Base-by-base conservation (phyloP, 2,113 vertebrate genomes). In the Microcebus tavaratra region DNA sequence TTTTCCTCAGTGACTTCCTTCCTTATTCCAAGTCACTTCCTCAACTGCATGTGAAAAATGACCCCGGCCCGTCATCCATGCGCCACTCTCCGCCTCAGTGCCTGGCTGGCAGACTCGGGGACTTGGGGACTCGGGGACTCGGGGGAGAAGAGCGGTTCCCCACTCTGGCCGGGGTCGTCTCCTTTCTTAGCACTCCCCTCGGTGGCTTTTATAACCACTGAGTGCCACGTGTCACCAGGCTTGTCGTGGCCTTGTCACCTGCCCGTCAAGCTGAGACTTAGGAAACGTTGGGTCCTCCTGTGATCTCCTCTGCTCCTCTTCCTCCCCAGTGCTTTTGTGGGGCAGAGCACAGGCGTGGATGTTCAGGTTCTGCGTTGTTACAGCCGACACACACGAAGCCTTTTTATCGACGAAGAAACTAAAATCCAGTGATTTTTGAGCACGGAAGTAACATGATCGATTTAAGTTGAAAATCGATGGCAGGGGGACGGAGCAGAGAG, bases 151-250 rank as follows among this genome's bases (percentile, higher is more conserved):
- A 12, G 2, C 14, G 9, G 20, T 2, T 31, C 27, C 48, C 45
- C 50, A 39, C 0, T 1, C 1, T n/a, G 14, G 21, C 53, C 23
- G 34, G 21, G 12, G 12, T 12, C 0, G 1, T 50, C 29, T 84
- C 31, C 59, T 72, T n/a, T 57, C 31, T 39, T 5, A 13, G 29
- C 3, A 0, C 1, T 11, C 23, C 61, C 2, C 12, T 29, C 1
- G 4, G 34, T 13, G 53, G 14, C 50, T 59, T 89, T 76, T 20
- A 13, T 42, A 42, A 15, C n/a, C 9, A 7, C 20, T 0, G 3
- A 29, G 39, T 10, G 42, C 18, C 34, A 2, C 0, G 0, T 27
- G 36, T 36, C 23, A 36, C 53, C 29, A 3, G 2, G 31, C 2
- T 18, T 18, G 48, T 21, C 0, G 0, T 25, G 39, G 88, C 34